Percentiles rank a stretch among this genome's conserved stretches.
Evolutionary conservation across 2,888 invertebrate species (phyloP).

Genomic region (Parnassius glacialis): DNA sequence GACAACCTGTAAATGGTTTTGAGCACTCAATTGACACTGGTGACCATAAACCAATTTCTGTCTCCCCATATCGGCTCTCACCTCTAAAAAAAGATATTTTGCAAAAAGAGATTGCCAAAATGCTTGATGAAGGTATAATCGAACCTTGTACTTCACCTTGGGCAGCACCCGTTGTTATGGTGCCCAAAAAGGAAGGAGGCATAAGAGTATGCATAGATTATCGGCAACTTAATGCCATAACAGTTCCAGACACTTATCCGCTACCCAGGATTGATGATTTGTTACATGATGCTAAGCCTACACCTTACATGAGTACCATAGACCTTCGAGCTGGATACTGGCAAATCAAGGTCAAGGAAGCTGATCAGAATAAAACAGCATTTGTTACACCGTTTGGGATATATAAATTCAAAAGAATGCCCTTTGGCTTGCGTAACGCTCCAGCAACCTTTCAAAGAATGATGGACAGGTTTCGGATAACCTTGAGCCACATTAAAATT

Average conservation of each 20-base stretch:
- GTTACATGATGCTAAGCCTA: slow-evolving; percentile 16
- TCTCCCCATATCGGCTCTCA: too few relatives aligned
- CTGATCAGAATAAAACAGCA: neutral
- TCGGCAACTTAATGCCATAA: slow-evolving; percentile 22
- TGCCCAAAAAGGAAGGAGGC: slow-evolving; percentile 44
- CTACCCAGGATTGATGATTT: neutral
- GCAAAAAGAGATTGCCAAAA: neutral
- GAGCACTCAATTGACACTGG: too few relatives aligned
- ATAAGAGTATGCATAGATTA: slow-evolving; percentile 48
- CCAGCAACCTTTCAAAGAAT: slow-evolving; percentile 33
- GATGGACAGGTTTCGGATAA: slow-evolving; percentile 38
- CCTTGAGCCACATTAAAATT: slow-evolving; percentile 29
- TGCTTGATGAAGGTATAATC: neutral
- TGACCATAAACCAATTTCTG: too few relatives aligned
- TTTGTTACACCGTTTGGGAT: slow-evolving; percentile 34
- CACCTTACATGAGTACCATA: neutral
- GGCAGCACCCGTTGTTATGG: slow-evolving; percentile 48
- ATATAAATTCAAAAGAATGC: slow-evolving; percentile 43
- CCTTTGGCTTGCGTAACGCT: slow-evolving; percentile 44
- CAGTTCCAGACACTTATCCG: neutral
- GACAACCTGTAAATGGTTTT: too few relatives aligned
- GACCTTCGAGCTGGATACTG: neutral
- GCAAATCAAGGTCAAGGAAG: neutral
- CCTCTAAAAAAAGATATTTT: too few relatives aligned
- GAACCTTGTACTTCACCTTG: slow-evolving; percentile 43